Evolutionary conservation across 2,888 invertebrate species (phyloP), one percentile per base, ranked within the genome.

Genomic region (Archips xylosteana): DNA sequence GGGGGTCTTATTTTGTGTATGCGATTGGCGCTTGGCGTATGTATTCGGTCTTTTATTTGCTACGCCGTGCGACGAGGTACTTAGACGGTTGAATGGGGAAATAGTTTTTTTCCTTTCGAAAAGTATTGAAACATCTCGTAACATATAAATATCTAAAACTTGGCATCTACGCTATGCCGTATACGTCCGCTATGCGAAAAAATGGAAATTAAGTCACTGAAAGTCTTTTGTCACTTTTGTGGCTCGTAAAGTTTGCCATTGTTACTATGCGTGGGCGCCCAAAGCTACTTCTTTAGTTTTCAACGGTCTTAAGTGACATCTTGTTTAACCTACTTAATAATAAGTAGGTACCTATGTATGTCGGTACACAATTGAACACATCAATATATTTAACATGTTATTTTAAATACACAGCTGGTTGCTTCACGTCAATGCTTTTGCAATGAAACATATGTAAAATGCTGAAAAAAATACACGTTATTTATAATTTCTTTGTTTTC

Each of bases 1-100:
- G 78, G 84, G 23, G 83, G 83, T 83, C 83, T 82, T 82, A 83
- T 83, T 85, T 87, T 85, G 81, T 88, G 85, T 87, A 88, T 86
- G 81, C 83, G 81, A 82, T 82, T 81, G 82, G 80, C 82, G 85
- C 79, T 82, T 81, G 82, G 80, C 82, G 85, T 79, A 82, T 85
- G 82, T 85, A 83, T 84, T 85, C 82, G 83, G 80, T 79, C 82
- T 81, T 83, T 85, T 88, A 87, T 88, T 87, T 85, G 82, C 79
- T 78, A 79, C 82, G 78, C 82, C 79, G 78, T 80, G 77, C 75
- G 83, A 85, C 83, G 64, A 65, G 42, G 65, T 65, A 85, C 84
- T 85, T 85, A 82, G 80, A 81, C 81, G 83, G 81, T 81, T 77
- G 80, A 80, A 78, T 76, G 79, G 75, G 76, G 76, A 82, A 84